These are phyloP conservation scores for Drosophila pectinifera DNA, from an alignment of 1,140 invertebrate species.

Conservation along the genomic window DNA sequence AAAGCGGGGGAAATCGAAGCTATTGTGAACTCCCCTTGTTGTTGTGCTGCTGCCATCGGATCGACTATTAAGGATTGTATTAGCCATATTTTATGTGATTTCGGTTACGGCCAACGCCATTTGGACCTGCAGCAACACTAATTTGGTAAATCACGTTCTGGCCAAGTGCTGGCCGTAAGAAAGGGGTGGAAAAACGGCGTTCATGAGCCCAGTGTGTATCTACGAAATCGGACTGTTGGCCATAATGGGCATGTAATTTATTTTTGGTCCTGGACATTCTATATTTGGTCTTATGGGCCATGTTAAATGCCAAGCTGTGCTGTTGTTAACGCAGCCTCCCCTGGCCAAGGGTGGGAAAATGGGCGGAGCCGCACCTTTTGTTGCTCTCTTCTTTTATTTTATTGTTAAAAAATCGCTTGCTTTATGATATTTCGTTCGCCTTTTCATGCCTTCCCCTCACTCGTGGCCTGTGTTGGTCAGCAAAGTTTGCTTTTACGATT, in stretches of 20 bases:
- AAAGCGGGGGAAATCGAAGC: neutral
- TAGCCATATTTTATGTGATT: conserved; percentile 48
- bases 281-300: conserved; percentile 53
- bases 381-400: conserved; percentile 46
- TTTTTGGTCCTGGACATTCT: conserved; percentile 53
- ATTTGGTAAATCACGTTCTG: conserved; percentile 52
- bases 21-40: conserved; percentile 12
- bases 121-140: conserved; percentile 50
- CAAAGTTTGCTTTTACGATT: conserved; percentile 48
- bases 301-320: conserved; percentile 55
- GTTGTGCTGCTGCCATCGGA: conserved; percentile 3
- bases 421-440: conserved; percentile 48
- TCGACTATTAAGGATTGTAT: conserved; percentile 35
- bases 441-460: conserved; percentile 16
- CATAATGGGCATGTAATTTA: conserved; percentile 53
- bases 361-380: conserved; percentile 34
- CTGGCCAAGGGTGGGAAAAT: neutral
- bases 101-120: conserved; percentile 34
- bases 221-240: conserved; percentile 47
- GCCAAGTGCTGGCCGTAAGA: conserved; percentile 29
- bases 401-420: conserved; percentile 56
- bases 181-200: conserved; percentile 26
- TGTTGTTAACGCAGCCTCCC: conserved; percentile 31
- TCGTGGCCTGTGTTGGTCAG: conserved; percentile 33
- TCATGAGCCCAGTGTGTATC: conserved; percentile 30